Percentiles rank a stretch among this genome's conserved stretches.
Conservation (phyloP, 2,888 invertebrate genomes). For the Chalcis sispes region DNA sequence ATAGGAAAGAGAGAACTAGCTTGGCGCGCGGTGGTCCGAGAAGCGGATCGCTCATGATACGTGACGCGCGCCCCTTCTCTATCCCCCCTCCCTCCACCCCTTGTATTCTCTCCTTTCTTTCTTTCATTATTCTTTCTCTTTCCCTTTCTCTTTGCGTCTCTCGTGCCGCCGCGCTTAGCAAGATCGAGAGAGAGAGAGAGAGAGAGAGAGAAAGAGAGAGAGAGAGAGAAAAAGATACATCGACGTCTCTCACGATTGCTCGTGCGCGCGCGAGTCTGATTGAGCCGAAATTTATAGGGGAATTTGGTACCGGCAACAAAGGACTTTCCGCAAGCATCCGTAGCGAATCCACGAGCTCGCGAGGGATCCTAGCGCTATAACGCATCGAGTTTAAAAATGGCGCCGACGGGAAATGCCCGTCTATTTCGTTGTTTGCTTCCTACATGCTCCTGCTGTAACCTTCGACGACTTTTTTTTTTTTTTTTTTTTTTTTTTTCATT, state of each 20-base stretch:
- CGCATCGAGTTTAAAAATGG: slow-evolving; percentile 30
- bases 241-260: not conserved
- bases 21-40: slow-evolving; percentile 9
- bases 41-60: slow-evolving; percentile 27
- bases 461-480: not conserved
- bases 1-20: slow-evolving; percentile 27
- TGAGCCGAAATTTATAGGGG: slow-evolving; percentile 43
- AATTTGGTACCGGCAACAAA: slow-evolving; percentile 23
- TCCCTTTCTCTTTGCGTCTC: not conserved
- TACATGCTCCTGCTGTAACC: not conserved
- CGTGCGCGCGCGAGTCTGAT: slow-evolving; percentile 11
- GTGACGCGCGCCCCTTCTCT: slow-evolving; percentile 17
- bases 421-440: too few relatives aligned
- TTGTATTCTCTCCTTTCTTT: not conserved
- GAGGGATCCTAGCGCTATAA: not conserved
- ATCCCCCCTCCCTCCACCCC: slow-evolving; percentile 2
- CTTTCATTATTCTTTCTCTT: not conserved
- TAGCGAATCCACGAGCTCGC: slow-evolving; percentile 11
- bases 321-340: slow-evolving; percentile 33
- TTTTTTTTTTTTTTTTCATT: not conserved
- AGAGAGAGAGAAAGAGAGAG: too few relatives aligned
- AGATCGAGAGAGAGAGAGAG: too few relatives aligned
- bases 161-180: too few relatives aligned
- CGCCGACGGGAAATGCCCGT: not conserved
- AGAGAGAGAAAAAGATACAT: not conserved